Evolutionary conservation across 1,140 invertebrate genomes (phyloP).

Genomic region (Caligus rogercresseyi): DNA sequence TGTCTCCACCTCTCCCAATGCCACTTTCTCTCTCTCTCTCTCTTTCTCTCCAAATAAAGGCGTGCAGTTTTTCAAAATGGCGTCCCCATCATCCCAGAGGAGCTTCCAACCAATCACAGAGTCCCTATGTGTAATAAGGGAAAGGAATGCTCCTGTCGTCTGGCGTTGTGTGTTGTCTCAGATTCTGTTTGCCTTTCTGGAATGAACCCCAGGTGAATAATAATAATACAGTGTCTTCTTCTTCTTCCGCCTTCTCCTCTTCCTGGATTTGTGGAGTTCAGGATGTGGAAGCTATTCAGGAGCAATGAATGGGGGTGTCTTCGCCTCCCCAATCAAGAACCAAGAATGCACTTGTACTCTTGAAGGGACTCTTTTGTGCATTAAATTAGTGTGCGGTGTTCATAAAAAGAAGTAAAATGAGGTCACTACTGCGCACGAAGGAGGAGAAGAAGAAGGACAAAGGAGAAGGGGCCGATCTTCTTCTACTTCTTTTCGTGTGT

Average conservation of each 20-base stretch:
- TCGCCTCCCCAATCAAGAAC: no score
- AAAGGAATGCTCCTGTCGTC: no score
- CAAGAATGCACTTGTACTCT: no score
- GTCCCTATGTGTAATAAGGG: no score
- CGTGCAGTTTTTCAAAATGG: neutral
- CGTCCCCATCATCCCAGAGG: neutral
- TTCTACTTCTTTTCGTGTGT: neutral
- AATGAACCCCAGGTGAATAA: neutral
- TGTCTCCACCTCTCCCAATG: neutral
- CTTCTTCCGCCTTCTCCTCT: neutral
- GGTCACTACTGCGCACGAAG: no score
- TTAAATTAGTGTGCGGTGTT: no score
- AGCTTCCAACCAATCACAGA: neutral
- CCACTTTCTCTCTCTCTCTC: neutral
- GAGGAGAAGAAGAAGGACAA: neutral
- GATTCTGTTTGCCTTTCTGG: neutral
- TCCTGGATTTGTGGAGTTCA: neutral
- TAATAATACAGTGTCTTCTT: neutral
- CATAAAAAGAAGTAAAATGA: no score
- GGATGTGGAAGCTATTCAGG: no score
- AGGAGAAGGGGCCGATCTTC: neutral
- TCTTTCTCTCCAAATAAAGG: neutral
- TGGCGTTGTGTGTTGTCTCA: no score
- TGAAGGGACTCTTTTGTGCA: no score
- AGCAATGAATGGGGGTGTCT: no score